phyloP scores from a whole-genome alignment of 1,140 invertebrate genomes.

The Lutraria rhynchaena region DNA sequence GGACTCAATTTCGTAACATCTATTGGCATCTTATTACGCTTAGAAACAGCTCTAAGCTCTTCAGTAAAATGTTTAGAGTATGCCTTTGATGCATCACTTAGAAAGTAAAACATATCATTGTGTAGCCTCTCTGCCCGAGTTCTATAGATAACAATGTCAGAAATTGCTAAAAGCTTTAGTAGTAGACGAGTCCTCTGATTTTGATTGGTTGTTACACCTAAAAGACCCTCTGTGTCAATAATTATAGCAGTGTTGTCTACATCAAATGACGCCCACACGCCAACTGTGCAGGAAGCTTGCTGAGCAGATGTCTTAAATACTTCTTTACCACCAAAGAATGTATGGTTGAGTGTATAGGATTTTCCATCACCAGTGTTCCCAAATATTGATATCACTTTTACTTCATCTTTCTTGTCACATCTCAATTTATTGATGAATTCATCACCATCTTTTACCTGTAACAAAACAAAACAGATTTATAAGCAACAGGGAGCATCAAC shows the following conservation, averaged over 20 bases:
- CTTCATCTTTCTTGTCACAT: conserved; percentile 77
- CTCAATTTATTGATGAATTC: conserved; percentile 80
- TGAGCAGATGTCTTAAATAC: conserved; percentile 89
- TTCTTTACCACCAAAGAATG: conserved; percentile 89
- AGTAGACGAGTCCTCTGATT: conserved; percentile 89
- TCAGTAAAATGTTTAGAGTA: conserved; percentile 89
- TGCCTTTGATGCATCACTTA: conserved; percentile 89
- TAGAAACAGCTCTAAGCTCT: conserved; percentile 85
- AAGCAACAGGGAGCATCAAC: too few species aligned
- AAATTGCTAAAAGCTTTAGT: conserved; percentile 90
- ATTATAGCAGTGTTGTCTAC: conserved; percentile 86
- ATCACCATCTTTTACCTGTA: conserved; percentile 77
- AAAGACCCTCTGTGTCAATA: conserved; percentile 91
- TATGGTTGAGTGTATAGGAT: conserved; percentile 91
- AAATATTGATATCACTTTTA: conserved; percentile 94
- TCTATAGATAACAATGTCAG: conserved; percentile 91
- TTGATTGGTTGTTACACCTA: conserved; percentile 87
- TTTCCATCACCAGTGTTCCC: conserved; percentile 94
- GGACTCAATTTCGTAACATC: conserved; percentile 86
- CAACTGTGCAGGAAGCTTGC: conserved; percentile 90
- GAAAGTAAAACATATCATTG: conserved; percentile 90
- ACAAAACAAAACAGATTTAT: conserved; percentile 40
- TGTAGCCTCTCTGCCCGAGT: conserved; percentile 90
- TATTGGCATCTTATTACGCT: conserved; percentile 76
- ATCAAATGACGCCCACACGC: conserved; percentile 91